A percentile compares a stretch with the other conserved stretches of the same genome.
These are phyloP conservation scores for Salticus scenicus DNA, from an alignment of 2,888 invertebrate species.

Conservation along the genomic window DNA sequence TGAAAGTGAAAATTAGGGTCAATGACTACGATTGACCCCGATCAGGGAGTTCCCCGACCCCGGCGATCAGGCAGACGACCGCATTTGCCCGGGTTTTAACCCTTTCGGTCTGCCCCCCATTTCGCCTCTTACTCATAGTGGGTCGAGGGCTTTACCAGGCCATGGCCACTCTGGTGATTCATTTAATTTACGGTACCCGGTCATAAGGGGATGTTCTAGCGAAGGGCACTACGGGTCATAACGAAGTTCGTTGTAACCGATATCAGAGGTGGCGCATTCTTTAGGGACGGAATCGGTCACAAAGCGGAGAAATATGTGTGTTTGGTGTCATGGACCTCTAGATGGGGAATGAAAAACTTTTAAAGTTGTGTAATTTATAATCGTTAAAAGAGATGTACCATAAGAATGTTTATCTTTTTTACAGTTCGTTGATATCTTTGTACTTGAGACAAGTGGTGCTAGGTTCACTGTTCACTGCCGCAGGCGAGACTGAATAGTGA, in stretches of 20 bases:
- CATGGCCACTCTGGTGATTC: background rate
- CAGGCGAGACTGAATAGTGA: too few species aligned
- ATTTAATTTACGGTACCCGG: background rate
- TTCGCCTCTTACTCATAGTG: background rate
- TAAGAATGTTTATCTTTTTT: too few species aligned
- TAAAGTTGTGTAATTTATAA: too few species aligned
- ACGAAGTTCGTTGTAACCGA: constrained; percentile 9
- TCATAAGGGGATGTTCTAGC: background rate
- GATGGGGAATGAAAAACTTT: too few species aligned
- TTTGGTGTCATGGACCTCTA: too few species aligned
- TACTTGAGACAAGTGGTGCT: too few species aligned
- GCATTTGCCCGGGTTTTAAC: constrained; percentile 5
- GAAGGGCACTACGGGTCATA: constrained; percentile 4
- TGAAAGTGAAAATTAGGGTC: constrained; percentile 39
- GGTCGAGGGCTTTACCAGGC: background rate
- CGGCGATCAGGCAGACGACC: background rate
- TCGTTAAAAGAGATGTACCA: too few species aligned
- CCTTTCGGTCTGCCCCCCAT: background rate
- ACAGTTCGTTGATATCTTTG: too few species aligned
- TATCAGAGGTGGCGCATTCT: background rate
- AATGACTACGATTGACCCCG: constrained; percentile 38
- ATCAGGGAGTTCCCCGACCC: background rate
- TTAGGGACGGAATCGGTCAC: background rate
- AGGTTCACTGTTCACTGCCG: too few species aligned
- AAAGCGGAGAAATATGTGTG: too few species aligned